Evolutionary conservation across 2,797 vertebrate species (phyloP), one percentile per base, ranked within the genome.

Genomic region (Lutjanus campechanus): DNA sequence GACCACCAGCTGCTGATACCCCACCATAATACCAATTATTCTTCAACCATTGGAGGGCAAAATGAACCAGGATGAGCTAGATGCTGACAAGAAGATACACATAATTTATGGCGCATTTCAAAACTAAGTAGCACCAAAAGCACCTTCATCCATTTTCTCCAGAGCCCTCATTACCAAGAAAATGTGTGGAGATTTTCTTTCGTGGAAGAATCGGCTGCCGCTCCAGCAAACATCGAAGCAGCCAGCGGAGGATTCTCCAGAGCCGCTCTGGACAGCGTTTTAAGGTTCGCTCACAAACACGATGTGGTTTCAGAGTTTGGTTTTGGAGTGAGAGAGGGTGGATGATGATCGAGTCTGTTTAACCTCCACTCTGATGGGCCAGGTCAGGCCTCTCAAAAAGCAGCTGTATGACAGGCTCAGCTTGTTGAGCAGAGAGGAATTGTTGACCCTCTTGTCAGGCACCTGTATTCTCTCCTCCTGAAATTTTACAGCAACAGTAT

Each of bases 41-140:
- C 62, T 70, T 50, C 54, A 75, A 65, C 69, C 79, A 81, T 50
- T 77, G 77, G 63, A 85, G 82, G 71, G 82, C 75, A 85, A 84
- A 88, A 84, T 81, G 19, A 88, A 86, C 17, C 59, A 65, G 65
- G 59, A 73, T 74, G 69, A 80, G 49, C 66, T 50, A 81, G 65
- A 80, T 79, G 67, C 63, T 72, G 72, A 74, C 62, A 69, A 77
- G 67, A 79, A 83, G 22, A 79, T 47, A 53, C 12, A 78, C n/a
- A 62, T 43, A 65, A 79, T 73, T 72, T 53, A 81, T 80, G 66
- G 12, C 55, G 68, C 62, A 55, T 84, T 81, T 75, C n/a, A 75
- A 44, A 81, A 50, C 46, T 60, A 47, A 80, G 74, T 58, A 44
- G 44, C 44, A 67, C 41, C 79, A 71, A 66, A 76, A 82, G 68